These are phyloP conservation scores for Horisme vitalbata DNA, from an alignment of 2,888 invertebrate species.

Conservation along the genomic window DNA sequence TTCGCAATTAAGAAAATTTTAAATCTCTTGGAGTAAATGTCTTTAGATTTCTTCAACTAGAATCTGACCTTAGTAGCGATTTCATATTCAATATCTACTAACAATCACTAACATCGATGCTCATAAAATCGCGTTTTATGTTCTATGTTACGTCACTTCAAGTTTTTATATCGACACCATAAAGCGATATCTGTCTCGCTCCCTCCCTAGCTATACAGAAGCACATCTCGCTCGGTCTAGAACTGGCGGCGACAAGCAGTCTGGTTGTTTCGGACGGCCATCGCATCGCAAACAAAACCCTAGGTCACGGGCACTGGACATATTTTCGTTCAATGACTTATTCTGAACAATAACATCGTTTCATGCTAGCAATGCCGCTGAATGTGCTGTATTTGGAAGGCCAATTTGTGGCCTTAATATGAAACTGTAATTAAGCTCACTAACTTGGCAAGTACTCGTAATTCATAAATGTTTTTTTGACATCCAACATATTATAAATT, in stretches of 20 bases:
- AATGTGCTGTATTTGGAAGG: conserved; percentile 43
- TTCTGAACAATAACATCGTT: conserved; percentile 45
- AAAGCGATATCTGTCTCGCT: conserved; percentile 55
- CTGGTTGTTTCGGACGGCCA: conserved; percentile 70
- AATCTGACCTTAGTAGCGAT: no score
- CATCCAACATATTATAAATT: no score
- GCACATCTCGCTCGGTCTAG: conserved; percentile 65
- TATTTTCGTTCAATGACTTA: conserved; percentile 59
- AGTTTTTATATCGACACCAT: conserved; percentile 68
- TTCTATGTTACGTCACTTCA: conserved; percentile 60
- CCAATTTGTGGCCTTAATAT: conserved; percentile 45
- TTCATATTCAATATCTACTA: background rate
- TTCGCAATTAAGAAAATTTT: no score
- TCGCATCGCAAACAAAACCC: conserved; percentile 73
- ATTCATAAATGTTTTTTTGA: no score
- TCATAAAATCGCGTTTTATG: conserved; percentile 61
- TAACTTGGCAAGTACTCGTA: no score
- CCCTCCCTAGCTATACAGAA: conserved; percentile 47
- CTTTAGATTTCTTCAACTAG: no score
- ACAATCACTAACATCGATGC: conserved; percentile 46
- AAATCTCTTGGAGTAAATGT: no score
- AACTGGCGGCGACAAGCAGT: conserved; percentile 79
- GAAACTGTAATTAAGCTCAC: conserved; percentile 29
- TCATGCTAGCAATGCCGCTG: conserved; percentile 34
- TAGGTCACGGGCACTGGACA: conserved; percentile 72